Conservation (phyloP, 2,113 vertebrate species). For the Neolamprologus cancellatus region DNA sequence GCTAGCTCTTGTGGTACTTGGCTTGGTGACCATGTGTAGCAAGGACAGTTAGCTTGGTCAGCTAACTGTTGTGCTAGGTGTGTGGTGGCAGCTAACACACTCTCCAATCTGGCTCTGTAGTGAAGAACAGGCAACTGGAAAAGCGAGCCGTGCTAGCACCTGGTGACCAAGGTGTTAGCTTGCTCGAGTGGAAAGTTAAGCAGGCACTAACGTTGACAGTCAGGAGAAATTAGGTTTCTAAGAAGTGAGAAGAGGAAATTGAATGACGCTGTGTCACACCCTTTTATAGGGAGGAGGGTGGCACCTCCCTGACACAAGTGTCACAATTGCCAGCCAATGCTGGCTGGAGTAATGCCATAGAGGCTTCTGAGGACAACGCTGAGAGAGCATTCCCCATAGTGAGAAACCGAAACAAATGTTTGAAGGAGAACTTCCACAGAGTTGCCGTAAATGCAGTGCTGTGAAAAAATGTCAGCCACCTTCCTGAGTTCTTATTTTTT, state of each 20-base stretch:
- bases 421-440: background rate
- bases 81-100: background rate
- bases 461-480: background rate
- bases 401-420: rapidly evolving
- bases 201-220: background rate
- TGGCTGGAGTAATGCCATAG: background rate
- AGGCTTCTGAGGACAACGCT: background rate
- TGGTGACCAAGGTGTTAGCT: background rate
- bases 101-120: background rate
- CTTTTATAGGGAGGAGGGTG: background rate
- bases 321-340: rapidly evolving
- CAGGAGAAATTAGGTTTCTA: background rate
- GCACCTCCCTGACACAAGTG: rapidly evolving
- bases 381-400: background rate
- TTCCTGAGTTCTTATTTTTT: background rate
- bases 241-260: background rate
- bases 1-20: background rate
- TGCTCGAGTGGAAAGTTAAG: background rate
- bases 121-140: background rate
- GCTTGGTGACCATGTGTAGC: background rate
- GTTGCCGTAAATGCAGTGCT: background rate
- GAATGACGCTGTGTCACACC: background rate
- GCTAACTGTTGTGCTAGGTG: background rate
- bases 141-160: background rate
- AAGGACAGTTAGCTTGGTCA: background rate